phyloP scores from a whole-genome alignment of 2,113 vertebrate genomes.

The Coptodon rendalli region DNA sequence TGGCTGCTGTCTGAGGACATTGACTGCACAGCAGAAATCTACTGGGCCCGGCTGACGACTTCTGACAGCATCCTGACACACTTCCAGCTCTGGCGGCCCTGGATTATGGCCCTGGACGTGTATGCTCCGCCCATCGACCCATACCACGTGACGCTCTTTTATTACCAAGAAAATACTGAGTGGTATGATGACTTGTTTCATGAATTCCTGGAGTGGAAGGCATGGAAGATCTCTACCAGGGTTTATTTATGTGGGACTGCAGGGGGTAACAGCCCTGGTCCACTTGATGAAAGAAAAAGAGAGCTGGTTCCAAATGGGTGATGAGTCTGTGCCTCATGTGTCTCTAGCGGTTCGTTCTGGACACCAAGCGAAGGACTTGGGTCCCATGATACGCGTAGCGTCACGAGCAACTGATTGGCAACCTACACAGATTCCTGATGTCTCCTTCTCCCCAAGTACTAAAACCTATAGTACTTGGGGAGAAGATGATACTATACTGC shows the following conservation, averaged over 20 bases:
- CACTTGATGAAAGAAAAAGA: neutral
- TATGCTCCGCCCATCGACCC: no score
- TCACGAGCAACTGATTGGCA: neutral
- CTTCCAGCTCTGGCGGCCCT: no score
- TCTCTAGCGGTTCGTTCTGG: neutral
- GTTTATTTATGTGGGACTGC: neutral
- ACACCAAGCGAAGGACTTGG: rapidly evolving
- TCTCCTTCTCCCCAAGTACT: neutral
- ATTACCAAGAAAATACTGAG: neutral
- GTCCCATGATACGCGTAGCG: rapidly evolving
- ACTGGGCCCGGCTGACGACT: rapidly evolving
- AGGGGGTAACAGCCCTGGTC: neutral
- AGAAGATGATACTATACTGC: neutral
- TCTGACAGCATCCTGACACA: no score
- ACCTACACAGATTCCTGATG: neutral
- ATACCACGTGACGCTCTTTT: rapidly evolving
- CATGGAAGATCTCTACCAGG: neutral
- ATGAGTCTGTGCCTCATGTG: neutral
- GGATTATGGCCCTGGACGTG: no score
- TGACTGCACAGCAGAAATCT: rapidly evolving
- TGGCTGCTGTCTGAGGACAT: neutral
- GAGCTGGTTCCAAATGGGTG: neutral
- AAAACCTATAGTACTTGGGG: no score
- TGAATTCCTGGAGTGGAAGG: neutral
- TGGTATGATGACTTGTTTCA: neutral